Evolutionary conservation across 2,113 vertebrate genomes (phyloP).

Genomic region (Crotophaga sulcirostris): DNA sequence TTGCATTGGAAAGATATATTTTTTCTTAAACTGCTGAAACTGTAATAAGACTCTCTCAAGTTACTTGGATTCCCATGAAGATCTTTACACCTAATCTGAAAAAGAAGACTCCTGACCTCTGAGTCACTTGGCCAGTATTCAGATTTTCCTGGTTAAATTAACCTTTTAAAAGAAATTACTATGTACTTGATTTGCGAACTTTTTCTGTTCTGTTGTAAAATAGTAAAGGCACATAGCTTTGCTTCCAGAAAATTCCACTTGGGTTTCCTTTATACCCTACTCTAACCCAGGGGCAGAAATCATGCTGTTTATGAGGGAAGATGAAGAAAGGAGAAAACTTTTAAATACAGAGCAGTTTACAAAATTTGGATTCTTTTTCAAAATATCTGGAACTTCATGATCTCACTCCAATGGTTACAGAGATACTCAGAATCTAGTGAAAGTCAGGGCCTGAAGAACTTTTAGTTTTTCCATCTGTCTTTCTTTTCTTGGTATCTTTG

Average conservation of each 20-base stretch:
- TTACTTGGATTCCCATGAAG: not conserved
- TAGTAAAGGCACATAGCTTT: not conserved
- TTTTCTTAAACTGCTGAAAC: not conserved
- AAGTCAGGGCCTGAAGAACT: conserved; percentile 3
- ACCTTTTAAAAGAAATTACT: not conserved
- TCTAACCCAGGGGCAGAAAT: not conserved
- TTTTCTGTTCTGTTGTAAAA: not conserved
- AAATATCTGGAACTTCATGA: not conserved
- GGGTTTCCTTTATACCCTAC: not conserved
- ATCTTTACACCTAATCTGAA: not conserved
- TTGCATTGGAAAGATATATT: not conserved
- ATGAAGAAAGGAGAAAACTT: not conserved
- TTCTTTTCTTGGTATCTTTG: conserved; percentile 6
- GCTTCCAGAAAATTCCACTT: not conserved
- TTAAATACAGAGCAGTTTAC: not conserved
- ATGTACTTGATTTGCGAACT: not conserved
- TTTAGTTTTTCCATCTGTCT: not conserved
- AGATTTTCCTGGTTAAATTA: not conserved
- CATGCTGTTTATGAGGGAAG: not conserved
- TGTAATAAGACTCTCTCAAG: not conserved
- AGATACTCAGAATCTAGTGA: not conserved
- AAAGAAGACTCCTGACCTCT: not conserved
- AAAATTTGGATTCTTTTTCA: not conserved
- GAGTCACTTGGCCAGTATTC: not conserved
- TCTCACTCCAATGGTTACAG: not conserved